Percentiles rank a stretch among this genome's conserved stretches.
These are phyloP conservation scores for Craniophora ligustri DNA, from an alignment of 2,888 invertebrate species.

Conservation along the genomic window DNA sequence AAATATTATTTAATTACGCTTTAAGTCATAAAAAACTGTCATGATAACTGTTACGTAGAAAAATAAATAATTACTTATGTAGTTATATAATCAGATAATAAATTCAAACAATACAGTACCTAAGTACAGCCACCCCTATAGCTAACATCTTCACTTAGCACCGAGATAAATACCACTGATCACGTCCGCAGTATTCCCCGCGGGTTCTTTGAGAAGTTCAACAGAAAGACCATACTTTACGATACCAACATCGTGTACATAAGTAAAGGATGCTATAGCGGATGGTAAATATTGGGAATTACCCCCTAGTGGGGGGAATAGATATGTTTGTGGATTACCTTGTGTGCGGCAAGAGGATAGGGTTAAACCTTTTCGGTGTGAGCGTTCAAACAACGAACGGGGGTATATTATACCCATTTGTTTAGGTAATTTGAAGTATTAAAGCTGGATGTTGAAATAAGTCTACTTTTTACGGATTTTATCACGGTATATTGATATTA, in stretches of 20 bases:
- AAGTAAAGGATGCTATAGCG: constrained; percentile 32
- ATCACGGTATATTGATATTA: no score
- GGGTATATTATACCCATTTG: no score
- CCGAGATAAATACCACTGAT: constrained; percentile 52
- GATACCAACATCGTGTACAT: constrained; percentile 8
- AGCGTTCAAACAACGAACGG: no score
- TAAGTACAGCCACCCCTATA: constrained; percentile 7
- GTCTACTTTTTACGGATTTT: no score
- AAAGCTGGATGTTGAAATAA: no score
- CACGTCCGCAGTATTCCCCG: constrained; percentile 27
- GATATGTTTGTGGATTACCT: constrained; percentile 22
- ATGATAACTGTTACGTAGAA: no score
- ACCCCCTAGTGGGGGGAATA: constrained; percentile 30
- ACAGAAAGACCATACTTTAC: constrained; percentile 32
- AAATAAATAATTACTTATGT: no score
- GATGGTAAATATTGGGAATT: constrained; percentile 20
- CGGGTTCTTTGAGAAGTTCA: constrained; percentile 26
- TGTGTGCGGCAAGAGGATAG: neutral
- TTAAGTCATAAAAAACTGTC: no score
- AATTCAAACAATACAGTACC: no score
- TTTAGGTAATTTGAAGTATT: neutral
- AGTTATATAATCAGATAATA: no score
- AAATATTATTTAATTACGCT: no score
- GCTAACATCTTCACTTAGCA: constrained; percentile 19
- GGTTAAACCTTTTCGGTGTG: constrained; percentile 3